A percentile compares a stretch with the other conserved stretches of the same genome.
phyloP scores from a whole-genome alignment of 2,888 invertebrate species.

The Masnerella sp. region DNA sequence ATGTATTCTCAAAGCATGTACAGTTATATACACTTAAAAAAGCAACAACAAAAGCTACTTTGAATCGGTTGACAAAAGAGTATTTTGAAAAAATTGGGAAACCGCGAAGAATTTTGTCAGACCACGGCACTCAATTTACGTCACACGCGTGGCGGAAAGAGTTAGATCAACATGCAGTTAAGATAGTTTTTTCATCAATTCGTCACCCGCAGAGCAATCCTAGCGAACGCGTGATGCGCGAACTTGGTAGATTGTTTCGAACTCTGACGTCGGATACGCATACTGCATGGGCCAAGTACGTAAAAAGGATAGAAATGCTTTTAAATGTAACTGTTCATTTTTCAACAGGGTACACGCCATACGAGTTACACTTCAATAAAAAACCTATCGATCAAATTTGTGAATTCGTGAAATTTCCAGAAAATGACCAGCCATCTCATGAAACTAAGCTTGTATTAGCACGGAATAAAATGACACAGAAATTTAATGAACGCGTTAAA shows the following conservation, averaged over 20 bases:
- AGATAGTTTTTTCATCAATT: slow-evolving; percentile 5
- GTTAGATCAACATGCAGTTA: neutral
- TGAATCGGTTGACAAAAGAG: slow-evolving; percentile 4
- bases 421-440: neutral
- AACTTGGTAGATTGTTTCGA: slow-evolving; percentile 19
- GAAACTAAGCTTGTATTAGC: slow-evolving; percentile 6
- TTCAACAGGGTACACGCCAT: slow-evolving; percentile 4
- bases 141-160: neutral
- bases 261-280: slow-evolving; percentile 17
- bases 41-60: slow-evolving; percentile 7
- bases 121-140: slow-evolving; percentile 22
- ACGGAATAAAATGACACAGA: neutral
- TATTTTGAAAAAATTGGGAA: slow-evolving; percentile 21
- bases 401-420: slow-evolving; percentile 7
- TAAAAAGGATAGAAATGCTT: slow-evolving; percentile 14
- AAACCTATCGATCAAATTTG: slow-evolving; percentile 2
- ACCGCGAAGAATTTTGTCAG: slow-evolving; percentile 10
- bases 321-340: slow-evolving; percentile 9
- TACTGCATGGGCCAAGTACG: slow-evolving; percentile 16
- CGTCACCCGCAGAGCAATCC: slow-evolving; percentile 30
- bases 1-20: slow-evolving; percentile 32
- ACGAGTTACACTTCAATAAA: slow-evolving; percentile 4
- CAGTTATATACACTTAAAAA: slow-evolving; percentile 21
- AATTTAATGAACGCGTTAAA: slow-evolving; percentile 21
- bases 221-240: slow-evolving; percentile 11